A percentile compares a stretch with the other conserved stretches of the same genome.
These are phyloP conservation scores for Rhinichthys osculus DNA, from an alignment of 2,797 vertebrate species.

Conservation along the genomic window DNA sequence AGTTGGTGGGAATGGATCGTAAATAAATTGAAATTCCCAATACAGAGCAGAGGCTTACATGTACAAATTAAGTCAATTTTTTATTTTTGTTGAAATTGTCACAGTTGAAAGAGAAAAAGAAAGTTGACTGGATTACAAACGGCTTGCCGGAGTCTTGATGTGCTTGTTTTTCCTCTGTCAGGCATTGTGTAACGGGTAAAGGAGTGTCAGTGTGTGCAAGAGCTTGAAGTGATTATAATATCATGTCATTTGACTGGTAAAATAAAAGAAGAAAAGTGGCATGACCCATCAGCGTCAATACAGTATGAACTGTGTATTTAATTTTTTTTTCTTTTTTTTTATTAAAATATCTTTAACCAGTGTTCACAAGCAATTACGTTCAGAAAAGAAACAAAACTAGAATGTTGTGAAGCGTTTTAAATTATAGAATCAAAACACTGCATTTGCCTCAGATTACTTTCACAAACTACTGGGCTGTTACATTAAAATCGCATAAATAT, in stretches of 20 bases:
- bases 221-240: conserved; percentile 20
- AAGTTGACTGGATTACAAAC: background rate
- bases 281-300: conserved; percentile 21
- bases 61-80: background rate
- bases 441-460: background rate
- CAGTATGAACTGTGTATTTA: background rate
- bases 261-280: conserved; percentile 39
- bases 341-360: conserved; percentile 24
- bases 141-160: conserved; percentile 5
- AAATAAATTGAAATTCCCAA: conserved; percentile 1
- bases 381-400: conserved; percentile 6
- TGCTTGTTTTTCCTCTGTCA: conserved; percentile 12
- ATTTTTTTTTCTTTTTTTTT: background rate
- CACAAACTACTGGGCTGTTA: conserved; percentile 67
- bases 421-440: background rate
- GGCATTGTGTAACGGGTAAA: background rate
- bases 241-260: background rate
- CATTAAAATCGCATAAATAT: conserved; percentile 72
- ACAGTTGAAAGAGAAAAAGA: background rate
- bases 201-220: background rate
- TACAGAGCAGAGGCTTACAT: background rate
- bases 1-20: background rate
- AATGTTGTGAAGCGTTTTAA: conserved; percentile 8
- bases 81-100: background rate
- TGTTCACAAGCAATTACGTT: conserved; percentile 6